These are phyloP conservation scores for Strongylocentrotus purpuratus DNA, from an alignment of 35 echinoderm and acorn worm species.

Conservation along the genomic window DNA sequence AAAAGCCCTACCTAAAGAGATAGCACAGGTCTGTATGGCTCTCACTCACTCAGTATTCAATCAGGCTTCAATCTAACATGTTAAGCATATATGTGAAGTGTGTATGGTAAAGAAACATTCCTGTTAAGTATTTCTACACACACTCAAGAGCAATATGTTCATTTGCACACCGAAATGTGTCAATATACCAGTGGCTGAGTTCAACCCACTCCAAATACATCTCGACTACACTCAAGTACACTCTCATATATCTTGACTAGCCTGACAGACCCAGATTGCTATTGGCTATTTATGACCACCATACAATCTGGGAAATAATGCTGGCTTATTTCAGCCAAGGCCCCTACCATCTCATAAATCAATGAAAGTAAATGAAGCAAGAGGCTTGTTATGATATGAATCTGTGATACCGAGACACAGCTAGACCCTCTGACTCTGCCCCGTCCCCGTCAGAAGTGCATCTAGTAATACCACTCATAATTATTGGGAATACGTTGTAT, in stretches of 20 bases:
- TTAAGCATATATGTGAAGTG: not conserved
- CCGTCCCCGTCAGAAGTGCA: no score
- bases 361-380: not conserved
- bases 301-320: not conserved
- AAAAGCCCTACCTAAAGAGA: no score
- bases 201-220: not conserved
- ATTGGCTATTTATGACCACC: slow-evolving; percentile 11
- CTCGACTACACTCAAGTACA: not conserved
- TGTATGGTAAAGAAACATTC: not conserved
- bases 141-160: not conserved
- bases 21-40: not conserved
- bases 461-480: no score
- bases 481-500: no score
- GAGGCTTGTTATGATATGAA: not conserved
- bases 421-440: no score
- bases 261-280: not conserved
- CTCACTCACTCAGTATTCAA: not conserved
- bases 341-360: not conserved
- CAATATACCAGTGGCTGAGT: not conserved
- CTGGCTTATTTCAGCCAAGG: not conserved
- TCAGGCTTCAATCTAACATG: not conserved
- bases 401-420: no score
- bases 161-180: not conserved
- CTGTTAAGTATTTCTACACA: not conserved
- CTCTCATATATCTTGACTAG: not conserved